phyloP scores from a whole-genome alignment of 2,797 vertebrate species.

The Sphenopsis melanotis region DNA sequence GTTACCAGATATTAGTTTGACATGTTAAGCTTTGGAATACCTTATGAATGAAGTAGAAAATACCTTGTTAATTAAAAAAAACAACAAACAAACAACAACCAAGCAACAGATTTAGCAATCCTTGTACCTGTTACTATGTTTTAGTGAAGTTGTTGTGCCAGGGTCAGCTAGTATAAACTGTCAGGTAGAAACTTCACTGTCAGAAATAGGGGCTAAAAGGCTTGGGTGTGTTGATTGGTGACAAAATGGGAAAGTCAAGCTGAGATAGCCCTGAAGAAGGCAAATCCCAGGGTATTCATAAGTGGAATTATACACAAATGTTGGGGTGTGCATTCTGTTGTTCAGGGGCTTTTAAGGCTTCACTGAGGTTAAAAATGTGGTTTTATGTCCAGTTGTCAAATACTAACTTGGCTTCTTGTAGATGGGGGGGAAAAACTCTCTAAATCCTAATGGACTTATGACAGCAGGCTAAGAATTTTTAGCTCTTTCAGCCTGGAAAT shows the following conservation, averaged over 20 bases:
- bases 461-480: background rate
- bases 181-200: background rate
- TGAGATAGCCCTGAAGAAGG: background rate
- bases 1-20: background rate
- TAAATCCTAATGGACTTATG: background rate
- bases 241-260: background rate
- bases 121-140: background rate
- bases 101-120: background rate
- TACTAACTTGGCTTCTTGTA: background rate
- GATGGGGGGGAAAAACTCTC: background rate
- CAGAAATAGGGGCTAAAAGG: background rate
- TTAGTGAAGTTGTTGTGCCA: background rate
- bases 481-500: background rate
- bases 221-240: background rate
- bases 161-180: background rate
- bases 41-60: background rate
- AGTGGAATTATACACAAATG: background rate
- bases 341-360: background rate
- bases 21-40: background rate
- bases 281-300: background rate
- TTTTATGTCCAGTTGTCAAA: background rate
- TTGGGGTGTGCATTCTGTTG: background rate
- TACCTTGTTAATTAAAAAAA: background rate
- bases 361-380: background rate
- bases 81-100: accelerated